Percentiles rank a stretch among this genome's conserved stretches.
phyloP scores from a whole-genome alignment of 23 tunicate species.

The Botrylloides violaceus region DNA sequence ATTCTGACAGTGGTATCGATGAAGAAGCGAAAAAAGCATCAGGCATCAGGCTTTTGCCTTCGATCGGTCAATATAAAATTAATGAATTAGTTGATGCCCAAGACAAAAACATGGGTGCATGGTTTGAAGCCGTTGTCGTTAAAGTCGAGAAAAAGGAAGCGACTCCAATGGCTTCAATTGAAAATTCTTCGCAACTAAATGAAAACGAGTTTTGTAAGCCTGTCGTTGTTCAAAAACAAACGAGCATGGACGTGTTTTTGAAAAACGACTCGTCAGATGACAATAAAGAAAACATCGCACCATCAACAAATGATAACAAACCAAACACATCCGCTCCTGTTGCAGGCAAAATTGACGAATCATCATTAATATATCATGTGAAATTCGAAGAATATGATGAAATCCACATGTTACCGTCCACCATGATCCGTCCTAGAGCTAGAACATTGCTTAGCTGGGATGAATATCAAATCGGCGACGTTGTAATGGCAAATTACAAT shows the following conservation, averaged over 20 bases:
- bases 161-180: background rate
- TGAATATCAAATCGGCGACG: conserved; percentile 42
- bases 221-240: conserved; percentile 13
- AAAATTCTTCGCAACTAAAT: background rate
- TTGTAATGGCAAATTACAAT: conserved; percentile 74
- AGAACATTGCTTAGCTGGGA: conserved; percentile 64
- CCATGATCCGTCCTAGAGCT: conserved; percentile 53
- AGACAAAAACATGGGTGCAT: conserved; percentile 70
- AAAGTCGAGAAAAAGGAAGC: conserved; percentile 11
- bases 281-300: conserved; percentile 27
- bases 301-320: background rate
- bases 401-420: conserved; percentile 7
- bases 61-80: conserved; percentile 19
- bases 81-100: conserved; percentile 68
- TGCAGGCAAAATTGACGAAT: background rate
- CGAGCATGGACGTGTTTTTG: conserved; percentile 10
- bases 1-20: conserved; percentile 66
- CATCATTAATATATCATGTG: conserved; percentile 25
- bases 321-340: background rate
- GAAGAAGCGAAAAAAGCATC: conserved; percentile 25
- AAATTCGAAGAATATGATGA: conserved; percentile 73
- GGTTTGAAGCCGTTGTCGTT: conserved; percentile 70
- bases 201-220: conserved; percentile 19
- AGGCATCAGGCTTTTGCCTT: conserved; percentile 14
- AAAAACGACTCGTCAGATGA: background rate